These are phyloP conservation scores for Hyppa rectilinea DNA, from an alignment of 2,888 invertebrate genomes.

Conservation along the genomic window DNA sequence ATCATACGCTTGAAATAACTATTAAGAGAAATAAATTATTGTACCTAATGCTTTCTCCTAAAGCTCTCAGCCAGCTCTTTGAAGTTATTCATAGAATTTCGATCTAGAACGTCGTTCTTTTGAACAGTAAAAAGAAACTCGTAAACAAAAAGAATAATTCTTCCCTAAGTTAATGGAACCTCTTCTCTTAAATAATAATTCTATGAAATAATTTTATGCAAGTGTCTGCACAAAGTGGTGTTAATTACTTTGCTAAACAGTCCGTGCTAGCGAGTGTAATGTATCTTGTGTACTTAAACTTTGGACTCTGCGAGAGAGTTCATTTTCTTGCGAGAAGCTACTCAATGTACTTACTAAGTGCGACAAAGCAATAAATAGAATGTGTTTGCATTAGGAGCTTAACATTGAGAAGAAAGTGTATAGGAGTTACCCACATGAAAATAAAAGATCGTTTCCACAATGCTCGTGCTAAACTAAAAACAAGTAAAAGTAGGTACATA, in stretches of 20 bases:
- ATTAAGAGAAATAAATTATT: background rate
- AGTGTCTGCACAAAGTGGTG: conserved; percentile 31
- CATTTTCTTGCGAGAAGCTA: conserved; percentile 25
- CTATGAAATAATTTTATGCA: background rate
- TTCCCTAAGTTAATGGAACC: background rate
- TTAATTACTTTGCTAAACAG: conserved; percentile 41
- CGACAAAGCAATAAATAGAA: conserved; percentile 7
- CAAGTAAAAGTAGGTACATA: too few relatives aligned
- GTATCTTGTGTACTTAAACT: conserved; percentile 35
- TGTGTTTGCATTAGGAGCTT: background rate
- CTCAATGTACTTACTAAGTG: conserved; percentile 31
- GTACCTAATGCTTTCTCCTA: background rate
- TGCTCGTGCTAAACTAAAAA: background rate
- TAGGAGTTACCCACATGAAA: too few relatives aligned
- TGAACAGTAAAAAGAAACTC: background rate
- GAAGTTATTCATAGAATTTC: background rate
- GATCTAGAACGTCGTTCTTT: background rate
- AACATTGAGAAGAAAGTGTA: background rate
- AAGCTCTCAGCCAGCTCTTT: conserved; percentile 17
- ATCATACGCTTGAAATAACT: background rate
- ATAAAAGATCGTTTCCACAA: background rate
- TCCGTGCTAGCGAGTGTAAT: conserved; percentile 21
- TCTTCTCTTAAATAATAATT: conserved; percentile 18
- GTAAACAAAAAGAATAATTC: background rate
- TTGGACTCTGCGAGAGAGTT: conserved; percentile 5